Percentiles rank a stretch among this genome's conserved stretches.
These are phyloP conservation scores for Pseudococcus jackbeardsleyi DNA, from an alignment of 2,888 invertebrate genomes.

Conservation along the genomic window DNA sequence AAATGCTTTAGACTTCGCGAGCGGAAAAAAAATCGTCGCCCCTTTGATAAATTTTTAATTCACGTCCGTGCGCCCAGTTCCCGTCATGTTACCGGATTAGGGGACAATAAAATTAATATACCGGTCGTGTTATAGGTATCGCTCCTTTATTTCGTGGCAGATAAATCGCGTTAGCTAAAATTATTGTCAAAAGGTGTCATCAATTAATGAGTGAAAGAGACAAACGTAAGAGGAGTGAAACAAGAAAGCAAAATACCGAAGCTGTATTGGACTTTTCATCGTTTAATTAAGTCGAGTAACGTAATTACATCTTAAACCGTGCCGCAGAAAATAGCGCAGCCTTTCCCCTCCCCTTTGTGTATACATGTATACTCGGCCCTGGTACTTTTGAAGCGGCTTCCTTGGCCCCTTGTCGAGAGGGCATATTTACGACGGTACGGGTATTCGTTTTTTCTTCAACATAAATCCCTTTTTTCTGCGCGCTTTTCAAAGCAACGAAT, in stretches of 20 bases:
- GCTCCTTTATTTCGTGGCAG: background rate
- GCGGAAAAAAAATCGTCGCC: background rate
- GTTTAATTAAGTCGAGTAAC: constrained; percentile 32
- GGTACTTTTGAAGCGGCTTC: background rate
- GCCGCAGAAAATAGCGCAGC: background rate
- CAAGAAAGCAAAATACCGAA: background rate
- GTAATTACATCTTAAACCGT: constrained; percentile 19
- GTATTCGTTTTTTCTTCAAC: background rate
- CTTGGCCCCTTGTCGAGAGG: background rate
- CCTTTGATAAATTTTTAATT: background rate
- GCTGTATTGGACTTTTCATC: background rate
- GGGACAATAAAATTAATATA: constrained; percentile 1
- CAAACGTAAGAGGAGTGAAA: background rate
- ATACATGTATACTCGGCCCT: background rate
- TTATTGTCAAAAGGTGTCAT: constrained; percentile 36
- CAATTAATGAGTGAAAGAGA: background rate
- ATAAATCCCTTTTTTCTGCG: constrained; percentile 6
- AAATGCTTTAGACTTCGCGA: background rate
- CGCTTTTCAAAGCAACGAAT: background rate
- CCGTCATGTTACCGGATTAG: background rate
- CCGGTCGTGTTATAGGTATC: background rate
- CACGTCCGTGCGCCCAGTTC: background rate
- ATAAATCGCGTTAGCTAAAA: background rate
- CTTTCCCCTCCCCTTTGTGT: background rate
- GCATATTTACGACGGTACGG: background rate